Base-by-base conservation (phyloP, 1,140 invertebrate species). In the Panagrolaimus sp. region DNA sequence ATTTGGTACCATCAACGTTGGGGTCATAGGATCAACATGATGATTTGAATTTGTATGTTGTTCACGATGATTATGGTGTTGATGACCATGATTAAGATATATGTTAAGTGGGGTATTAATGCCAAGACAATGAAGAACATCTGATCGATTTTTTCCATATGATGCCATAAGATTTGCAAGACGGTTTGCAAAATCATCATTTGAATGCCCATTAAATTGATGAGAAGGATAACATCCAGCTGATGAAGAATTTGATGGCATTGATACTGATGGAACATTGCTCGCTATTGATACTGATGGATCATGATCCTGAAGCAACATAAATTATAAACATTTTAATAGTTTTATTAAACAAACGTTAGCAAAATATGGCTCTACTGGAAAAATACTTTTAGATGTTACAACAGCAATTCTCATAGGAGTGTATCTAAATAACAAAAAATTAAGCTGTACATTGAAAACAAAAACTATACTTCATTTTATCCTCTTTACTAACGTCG, bases 341-440 rank as follows among this genome's bases (percentile, higher is more conserved):
- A 2, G 31, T 4, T 38, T 38, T 4, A 7, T 38, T 38, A 38
- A 38, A 38, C 31, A 7, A 38, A 38, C 31, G 7, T 38, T 38
- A 4, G 31, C 2, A 7, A 38, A 38, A 38, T 38, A 38, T 38
- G 31, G 31, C 31, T 38, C 31, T 7, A 7, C 31, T 38, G 31
- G 31, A 38, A 38, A 38, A 7, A 38, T 38, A 38, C 27, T 20
- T 69, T 77, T 77, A 65, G 76, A 77, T 4, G 75, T 76, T 4
- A 77, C 75, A 20, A 77, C 75, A 13, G 75, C 75, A 47, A 77
- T 72, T 31, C 75, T 20, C 69, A 77, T 70, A 14, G 75, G 68
- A n/a, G 75, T 77, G 46, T 78, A 77, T 25, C 74, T 75, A 42
- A n/a, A 73, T 42, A 57, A 13, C 9, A 8, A 11, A 27, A n/a